Conservation (phyloP, 2,113 vertebrate genomes). For the Caloenas nicobarica region DNA sequence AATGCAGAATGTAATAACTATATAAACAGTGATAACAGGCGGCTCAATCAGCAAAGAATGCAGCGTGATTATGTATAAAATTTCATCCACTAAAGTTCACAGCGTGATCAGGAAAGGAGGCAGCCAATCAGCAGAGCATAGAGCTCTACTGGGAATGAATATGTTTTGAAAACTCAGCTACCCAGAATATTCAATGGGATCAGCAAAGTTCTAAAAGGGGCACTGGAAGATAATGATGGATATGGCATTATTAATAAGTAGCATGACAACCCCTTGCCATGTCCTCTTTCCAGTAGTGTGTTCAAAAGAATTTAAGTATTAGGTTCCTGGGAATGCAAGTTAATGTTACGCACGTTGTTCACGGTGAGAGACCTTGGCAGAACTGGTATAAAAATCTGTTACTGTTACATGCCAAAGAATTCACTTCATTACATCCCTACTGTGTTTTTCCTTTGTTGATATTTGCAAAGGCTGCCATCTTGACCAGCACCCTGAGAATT, state of each 20-base stretch:
- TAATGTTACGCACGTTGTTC: not conserved
- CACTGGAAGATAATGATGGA: constrained; percentile 11
- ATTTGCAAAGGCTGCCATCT: constrained; percentile 13
- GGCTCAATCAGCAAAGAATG: constrained; percentile 72
- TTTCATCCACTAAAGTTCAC: constrained; percentile 70
- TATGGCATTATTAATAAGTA: not conserved
- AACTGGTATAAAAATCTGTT: not conserved
- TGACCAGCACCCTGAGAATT: not conserved
- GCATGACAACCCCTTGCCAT: not conserved
- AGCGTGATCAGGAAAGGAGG: constrained; percentile 57
- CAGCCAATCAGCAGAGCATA: constrained; percentile 34
- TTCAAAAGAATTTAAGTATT: not conserved
- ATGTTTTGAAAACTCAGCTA: constrained; percentile 66
- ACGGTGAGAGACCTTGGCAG: not conserved
- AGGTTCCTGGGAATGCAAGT: not conserved
- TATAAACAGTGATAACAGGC: constrained; percentile 51
- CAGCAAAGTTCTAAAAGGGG: constrained; percentile 48
- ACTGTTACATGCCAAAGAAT: not conserved
- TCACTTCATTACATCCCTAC: not conserved
- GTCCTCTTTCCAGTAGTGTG: not conserved
- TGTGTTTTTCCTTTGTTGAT: not conserved
- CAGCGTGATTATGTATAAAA: constrained; percentile 70
- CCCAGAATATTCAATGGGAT: constrained; percentile 26
- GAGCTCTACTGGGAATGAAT: constrained; percentile 46
- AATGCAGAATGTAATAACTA: constrained; percentile 36